Evolutionary conservation across 2,797 vertebrate species (phyloP), one percentile per base, ranked within the genome.

Genomic region (Sebastes baramenuke): DNA sequence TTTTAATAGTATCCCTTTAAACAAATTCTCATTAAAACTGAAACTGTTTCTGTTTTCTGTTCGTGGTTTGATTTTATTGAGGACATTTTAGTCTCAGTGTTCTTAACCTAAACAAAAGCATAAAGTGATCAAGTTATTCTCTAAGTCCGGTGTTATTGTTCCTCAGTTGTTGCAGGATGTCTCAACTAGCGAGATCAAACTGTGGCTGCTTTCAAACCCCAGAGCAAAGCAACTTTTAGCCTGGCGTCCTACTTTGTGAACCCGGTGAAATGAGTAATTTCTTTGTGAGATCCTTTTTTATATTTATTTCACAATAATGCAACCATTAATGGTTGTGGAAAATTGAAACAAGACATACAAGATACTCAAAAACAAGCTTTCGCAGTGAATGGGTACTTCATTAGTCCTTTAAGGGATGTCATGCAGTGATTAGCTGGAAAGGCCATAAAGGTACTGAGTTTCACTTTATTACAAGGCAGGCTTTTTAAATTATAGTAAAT

Each of bases 381-480:
- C 18, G 56, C 60, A 60, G 58, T 52, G 20, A 75, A 79, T 73
- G 72, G 61, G 27, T 79, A 72, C 86, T 87, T 84, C 69, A 89
- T 89, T 89, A 82, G 78, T 75, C 55, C 29, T 83, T 30, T 64
- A 81, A 64, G 29, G 20, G 69, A 81, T 78, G 73, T 77, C 79
- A 81, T 82, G 90, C 86, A 77, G 91, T 75, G 82, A 86, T 81
- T 49, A 81, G 78, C 71, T 85, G 88, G 74, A 84, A 85, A 84
- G 29, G 30, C 73, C 54, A 83, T 91, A 83, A 90, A 88, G 67
- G 56, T 64, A 25, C 58, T 58, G 42, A 71, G 62, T 79, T 86
- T 79, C 54, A 82, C 60, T 84, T 86, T 77, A 82, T 83, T 72
- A 79, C 67, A 67, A 61, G 67, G 56, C 68, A 67, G 20, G 34